Conservation (phyloP, 2,888 invertebrate species). For the Leucophenga maculata region DNA sequence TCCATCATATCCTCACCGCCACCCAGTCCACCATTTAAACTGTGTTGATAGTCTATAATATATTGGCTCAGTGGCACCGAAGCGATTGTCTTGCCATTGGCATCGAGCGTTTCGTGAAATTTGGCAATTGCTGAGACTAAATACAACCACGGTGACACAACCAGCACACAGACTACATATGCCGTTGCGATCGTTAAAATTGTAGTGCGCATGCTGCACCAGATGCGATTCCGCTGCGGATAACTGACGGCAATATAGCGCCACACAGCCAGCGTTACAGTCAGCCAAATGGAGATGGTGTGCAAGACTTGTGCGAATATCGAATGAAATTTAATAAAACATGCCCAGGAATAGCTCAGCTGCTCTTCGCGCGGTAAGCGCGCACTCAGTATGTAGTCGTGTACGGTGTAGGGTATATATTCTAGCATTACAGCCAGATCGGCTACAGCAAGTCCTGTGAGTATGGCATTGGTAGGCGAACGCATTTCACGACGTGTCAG, state of each 20-base stretch:
- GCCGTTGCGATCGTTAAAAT: constrained; percentile 84
- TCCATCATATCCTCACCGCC: constrained; percentile 36
- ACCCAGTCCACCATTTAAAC: constrained; percentile 33
- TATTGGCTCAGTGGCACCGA: constrained; percentile 58
- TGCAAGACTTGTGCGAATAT: constrained; percentile 90
- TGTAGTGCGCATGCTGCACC: constrained; percentile 88
- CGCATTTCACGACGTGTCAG: constrained; percentile 91
- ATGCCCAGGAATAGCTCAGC: constrained; percentile 83
- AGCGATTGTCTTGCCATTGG: constrained; percentile 60
- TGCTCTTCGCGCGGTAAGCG: constrained; percentile 73
- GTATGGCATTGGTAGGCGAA: constrained; percentile 92
- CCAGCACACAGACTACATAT: constrained; percentile 85
- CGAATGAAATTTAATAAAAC: constrained; percentile 90
- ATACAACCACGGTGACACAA: constrained; percentile 81
- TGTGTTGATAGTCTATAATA: constrained; percentile 60
- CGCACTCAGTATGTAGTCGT: constrained; percentile 80
- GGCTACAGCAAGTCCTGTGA: constrained; percentile 91
- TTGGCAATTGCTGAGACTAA: constrained; percentile 83
- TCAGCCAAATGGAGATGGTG: constrained; percentile 94
- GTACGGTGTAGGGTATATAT: constrained; percentile 91
- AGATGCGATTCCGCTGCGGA: constrained; percentile 84
- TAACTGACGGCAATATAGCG: constrained; percentile 89
- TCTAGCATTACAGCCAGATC: constrained; percentile 96
- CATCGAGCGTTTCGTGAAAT: constrained; percentile 73
- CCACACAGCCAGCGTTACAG: constrained; percentile 94